These are phyloP conservation scores for Apodemia zela DNA, from an alignment of 2,888 invertebrate species.

Conservation along the genomic window DNA sequence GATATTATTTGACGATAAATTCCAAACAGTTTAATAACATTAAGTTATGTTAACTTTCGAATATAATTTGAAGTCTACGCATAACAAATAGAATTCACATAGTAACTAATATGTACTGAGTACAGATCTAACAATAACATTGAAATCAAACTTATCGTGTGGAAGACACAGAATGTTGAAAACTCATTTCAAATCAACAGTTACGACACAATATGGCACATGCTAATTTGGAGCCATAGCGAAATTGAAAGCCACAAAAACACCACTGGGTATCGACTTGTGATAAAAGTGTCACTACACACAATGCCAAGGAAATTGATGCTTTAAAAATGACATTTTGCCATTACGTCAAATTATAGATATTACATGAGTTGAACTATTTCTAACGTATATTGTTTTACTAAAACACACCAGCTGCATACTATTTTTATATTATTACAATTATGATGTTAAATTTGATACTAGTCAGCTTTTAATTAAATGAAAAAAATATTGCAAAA, in stretches of 20 bases:
- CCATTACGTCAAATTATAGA: too few species aligned
- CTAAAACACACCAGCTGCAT: too few species aligned
- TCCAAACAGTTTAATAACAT: slow-evolving; percentile 40
- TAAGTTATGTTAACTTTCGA: slow-evolving; percentile 63
- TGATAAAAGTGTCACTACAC: neutral
- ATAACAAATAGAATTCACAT: slow-evolving; percentile 43
- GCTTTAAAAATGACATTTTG: neutral
- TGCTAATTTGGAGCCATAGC: slow-evolving; percentile 10
- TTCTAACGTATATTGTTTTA: too few species aligned
- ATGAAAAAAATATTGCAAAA: too few species aligned
- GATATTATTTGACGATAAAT: slow-evolving; percentile 38
- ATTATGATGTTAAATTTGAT: too few species aligned
- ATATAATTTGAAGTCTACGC: slow-evolving; percentile 41
- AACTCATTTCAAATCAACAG: slow-evolving; percentile 24
- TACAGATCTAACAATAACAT: slow-evolving; percentile 25
- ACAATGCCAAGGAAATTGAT: neutral
- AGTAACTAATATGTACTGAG: slow-evolving; percentile 31
- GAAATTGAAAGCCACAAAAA: slow-evolving; percentile 17
- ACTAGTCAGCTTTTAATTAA: too few species aligned
- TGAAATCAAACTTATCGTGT: slow-evolving; percentile 31
- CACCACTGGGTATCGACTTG: slow-evolving; percentile 17
- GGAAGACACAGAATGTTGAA: slow-evolving; percentile 34
- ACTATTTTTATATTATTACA: too few species aligned
- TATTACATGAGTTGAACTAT: too few species aligned
- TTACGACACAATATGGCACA: slow-evolving; percentile 18